Conservation (phyloP, 2,888 invertebrate species). For the Pyralis farinalis region DNA sequence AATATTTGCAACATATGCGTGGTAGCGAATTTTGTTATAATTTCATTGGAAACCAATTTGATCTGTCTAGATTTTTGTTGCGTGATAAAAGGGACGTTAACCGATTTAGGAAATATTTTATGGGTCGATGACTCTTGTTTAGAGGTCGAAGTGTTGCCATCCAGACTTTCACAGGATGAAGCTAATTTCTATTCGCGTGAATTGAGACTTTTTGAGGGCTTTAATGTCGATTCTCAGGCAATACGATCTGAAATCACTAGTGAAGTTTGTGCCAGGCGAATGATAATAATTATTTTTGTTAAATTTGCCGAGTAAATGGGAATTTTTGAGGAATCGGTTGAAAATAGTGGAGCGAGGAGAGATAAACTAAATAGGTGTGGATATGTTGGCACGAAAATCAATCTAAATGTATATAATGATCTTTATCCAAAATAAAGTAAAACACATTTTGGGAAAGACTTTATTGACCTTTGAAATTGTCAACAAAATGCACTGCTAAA, state of each 20-base stretch:
- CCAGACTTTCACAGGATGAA: conserved; percentile 10
- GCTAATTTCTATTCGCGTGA: conserved; percentile 5
- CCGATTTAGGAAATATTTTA: conserved; percentile 71
- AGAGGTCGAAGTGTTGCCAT: conserved; percentile 46
- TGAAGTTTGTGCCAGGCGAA: not conserved
- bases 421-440: too few species aligned
- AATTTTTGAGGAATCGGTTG: too few species aligned
- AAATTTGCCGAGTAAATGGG: too few species aligned
- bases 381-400: too few species aligned
- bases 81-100: conserved; percentile 64
- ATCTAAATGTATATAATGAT: too few species aligned
- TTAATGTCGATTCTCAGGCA: conserved; percentile 1
- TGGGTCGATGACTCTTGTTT: conserved; percentile 66
- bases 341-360: too few species aligned
- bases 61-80: conserved; percentile 42
- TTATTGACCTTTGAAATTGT: too few species aligned
- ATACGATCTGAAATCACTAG: not conserved
- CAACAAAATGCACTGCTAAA: too few species aligned
- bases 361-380: too few species aligned
- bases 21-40: conserved; percentile 61
- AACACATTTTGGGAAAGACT: too few species aligned
- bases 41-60: conserved; percentile 41
- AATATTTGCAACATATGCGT: conserved; percentile 34
- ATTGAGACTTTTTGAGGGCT: not conserved
- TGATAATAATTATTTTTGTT: too few species aligned